phyloP scores from a whole-genome alignment of 2,888 invertebrate species.

The Drosophila paracracens region DNA sequence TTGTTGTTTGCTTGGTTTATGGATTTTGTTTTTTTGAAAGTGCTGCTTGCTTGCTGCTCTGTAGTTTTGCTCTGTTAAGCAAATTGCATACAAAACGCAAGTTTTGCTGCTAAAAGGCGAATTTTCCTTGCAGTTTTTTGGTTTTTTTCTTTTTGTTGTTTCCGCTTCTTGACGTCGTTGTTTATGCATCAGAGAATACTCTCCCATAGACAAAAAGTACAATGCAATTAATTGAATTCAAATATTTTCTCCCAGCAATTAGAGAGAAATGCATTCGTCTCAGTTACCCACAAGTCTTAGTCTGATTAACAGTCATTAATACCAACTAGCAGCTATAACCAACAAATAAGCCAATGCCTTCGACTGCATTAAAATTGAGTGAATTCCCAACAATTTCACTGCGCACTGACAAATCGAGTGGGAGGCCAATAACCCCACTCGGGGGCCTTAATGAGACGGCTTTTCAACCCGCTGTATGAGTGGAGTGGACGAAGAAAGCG shows the following conservation, averaged over 20 bases:
- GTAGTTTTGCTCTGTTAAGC: conserved; percentile 78
- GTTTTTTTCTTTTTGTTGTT: conserved; percentile 26
- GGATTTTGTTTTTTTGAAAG: conserved; percentile 56
- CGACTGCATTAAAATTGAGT: neutral
- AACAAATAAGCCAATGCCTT: conserved; percentile 1
- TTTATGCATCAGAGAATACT: conserved; percentile 68
- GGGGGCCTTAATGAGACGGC: conserved; percentile 31
- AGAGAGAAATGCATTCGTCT: conserved; percentile 37
- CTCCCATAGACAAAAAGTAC: neutral
- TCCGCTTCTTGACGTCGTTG: conserved; percentile 65
- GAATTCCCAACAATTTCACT: conserved; percentile 24
- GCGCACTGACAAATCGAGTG: conserved; percentile 16
- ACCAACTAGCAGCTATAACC: neutral
- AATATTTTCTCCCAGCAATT: conserved; percentile 51
- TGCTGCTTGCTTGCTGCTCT: conserved; percentile 36
- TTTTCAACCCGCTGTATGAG: conserved; percentile 12
- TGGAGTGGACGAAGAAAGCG: conserved; percentile 53
- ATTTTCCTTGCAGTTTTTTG: conserved; percentile 59
- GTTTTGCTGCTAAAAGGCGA: conserved; percentile 77
- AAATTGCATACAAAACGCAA: conserved; percentile 80
- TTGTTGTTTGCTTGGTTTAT: conserved; percentile 7
- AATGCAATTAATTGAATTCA: conserved; percentile 10
- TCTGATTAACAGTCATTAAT: conserved; percentile 62
- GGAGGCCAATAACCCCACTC: conserved; percentile 31
- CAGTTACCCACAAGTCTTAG: conserved; percentile 47